Evolutionary conservation across 2,113 vertebrate genomes (phyloP).

Genomic region (Sterna hirundo): DNA sequence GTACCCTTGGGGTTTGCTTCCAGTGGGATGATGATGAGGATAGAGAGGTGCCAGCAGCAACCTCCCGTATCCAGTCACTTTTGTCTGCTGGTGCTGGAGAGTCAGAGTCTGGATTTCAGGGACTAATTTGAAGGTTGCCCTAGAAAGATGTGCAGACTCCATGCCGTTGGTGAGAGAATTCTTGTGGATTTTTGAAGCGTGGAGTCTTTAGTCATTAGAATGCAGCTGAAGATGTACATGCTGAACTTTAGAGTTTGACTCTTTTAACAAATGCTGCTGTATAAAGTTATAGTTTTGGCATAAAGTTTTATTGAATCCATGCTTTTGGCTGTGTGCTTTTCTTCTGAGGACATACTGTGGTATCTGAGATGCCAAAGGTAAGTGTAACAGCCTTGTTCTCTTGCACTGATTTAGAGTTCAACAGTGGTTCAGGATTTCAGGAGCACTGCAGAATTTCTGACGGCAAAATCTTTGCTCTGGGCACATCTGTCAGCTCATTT

Average conservation of each 20-base stretch:
- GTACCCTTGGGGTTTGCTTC: neutral
- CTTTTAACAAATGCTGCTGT: neutral
- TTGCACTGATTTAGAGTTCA: neutral
- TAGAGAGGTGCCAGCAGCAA: neutral
- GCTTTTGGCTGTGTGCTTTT: neutral
- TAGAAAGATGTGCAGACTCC: accelerated
- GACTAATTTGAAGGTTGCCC: neutral
- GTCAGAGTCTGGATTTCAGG: neutral
- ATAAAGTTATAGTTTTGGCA: neutral
- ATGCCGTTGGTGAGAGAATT: accelerated
- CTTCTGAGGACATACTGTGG: neutral
- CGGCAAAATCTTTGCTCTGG: neutral
- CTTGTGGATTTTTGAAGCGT: neutral
- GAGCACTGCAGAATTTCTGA: neutral
- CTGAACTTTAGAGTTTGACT: neutral
- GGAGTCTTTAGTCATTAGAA: neutral
- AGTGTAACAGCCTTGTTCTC: neutral
- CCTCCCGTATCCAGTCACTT: accelerated
- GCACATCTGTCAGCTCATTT: neutral
- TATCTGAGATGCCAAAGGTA: neutral
- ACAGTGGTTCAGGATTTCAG: neutral
- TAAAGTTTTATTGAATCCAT: neutral
- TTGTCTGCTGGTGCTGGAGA: neutral
- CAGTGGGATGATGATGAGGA: neutral
- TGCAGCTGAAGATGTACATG: accelerated